Conservation (phyloP, 2,797 vertebrate genomes). For the Xiphorhynchus erythropygius region DNA sequence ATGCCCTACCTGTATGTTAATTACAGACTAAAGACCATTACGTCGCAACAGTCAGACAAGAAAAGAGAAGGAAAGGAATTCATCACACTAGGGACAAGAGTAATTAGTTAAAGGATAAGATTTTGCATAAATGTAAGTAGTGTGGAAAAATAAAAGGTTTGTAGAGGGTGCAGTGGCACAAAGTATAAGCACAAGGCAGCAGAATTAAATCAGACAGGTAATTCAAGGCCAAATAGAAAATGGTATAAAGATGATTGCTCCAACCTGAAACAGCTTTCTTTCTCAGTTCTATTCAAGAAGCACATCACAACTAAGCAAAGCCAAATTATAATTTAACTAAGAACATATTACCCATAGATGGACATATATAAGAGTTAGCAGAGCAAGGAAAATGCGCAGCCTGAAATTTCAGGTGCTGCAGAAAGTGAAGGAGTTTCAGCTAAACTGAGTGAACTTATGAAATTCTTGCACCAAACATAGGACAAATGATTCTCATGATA, state of each 20-base stretch:
- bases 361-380: background rate
- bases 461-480: background rate
- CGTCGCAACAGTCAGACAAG: background rate
- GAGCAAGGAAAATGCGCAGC: background rate
- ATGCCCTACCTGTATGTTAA: slow-evolving; percentile 7
- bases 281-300: background rate
- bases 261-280: background rate
- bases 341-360: background rate
- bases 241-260: background rate
- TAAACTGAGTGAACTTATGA: background rate
- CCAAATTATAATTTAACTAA: slow-evolving; percentile 21
- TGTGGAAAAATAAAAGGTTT: background rate
- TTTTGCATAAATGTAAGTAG: slow-evolving; percentile 1
- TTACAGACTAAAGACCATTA: slow-evolving; percentile 7
- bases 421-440: background rate
- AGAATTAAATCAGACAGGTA: slow-evolving; percentile 20
- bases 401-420: background rate
- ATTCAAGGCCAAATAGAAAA: background rate
- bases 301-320: background rate
- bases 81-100: background rate
- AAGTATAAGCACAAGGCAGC: background rate
- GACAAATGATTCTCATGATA: background rate
- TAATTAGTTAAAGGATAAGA: slow-evolving; percentile 24
- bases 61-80: slow-evolving; percentile 15
- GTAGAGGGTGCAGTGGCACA: background rate